A percentile compares a stretch with the other conserved stretches of the same genome.
phyloP scores from a whole-genome alignment of 1,140 invertebrate species.

The Campodea augens region DNA sequence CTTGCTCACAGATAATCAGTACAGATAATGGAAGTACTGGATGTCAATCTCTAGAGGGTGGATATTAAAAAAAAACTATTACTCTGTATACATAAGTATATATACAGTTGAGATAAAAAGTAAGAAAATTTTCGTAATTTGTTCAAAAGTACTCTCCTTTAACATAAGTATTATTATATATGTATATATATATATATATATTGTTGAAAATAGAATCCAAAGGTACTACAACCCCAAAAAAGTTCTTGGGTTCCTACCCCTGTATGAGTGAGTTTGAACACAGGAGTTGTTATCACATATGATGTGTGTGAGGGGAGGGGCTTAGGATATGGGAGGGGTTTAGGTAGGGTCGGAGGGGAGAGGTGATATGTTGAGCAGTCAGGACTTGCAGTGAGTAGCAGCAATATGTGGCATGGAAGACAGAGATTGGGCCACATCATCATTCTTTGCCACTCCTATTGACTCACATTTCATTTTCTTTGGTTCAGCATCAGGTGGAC shows the following conservation, averaged over 20 bases:
- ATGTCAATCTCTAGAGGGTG: background rate
- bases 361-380: background rate
- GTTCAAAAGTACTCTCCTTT: background rate
- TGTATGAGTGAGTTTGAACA: background rate
- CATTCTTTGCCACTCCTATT: background rate
- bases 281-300: constrained; percentile 1
- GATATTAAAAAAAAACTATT: background rate
- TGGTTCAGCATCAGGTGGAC: constrained; percentile 48
- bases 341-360: background rate
- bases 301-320: constrained; percentile 7
- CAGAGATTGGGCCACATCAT: background rate
- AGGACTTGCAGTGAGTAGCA: background rate
- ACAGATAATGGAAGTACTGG: background rate
- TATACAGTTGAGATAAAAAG: too few relatives aligned
- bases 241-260: too few relatives aligned
- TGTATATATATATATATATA: background rate
- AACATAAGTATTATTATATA: background rate
- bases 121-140: background rate
- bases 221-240: too few relatives aligned
- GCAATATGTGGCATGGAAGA: background rate
- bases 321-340: background rate
- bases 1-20: background rate
- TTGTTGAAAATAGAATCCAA: too few relatives aligned
- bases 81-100: too few relatives aligned
- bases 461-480: constrained; percentile 19